Conservation (phyloP, 2,888 invertebrate species). For the Drosophila fungiperda region DNA sequence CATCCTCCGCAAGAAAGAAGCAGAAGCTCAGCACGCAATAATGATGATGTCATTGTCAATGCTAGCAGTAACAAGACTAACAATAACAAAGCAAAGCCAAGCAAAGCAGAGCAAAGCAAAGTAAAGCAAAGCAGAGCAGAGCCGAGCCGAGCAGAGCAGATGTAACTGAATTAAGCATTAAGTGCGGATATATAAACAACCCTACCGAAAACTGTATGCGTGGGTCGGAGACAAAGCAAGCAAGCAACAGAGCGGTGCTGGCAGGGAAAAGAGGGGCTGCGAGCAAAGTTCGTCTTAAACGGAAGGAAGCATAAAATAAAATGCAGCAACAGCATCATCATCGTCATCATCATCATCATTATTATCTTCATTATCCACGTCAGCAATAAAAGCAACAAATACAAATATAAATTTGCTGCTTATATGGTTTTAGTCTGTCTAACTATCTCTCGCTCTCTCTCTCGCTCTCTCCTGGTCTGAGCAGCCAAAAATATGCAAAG, state of each 20-base stretch:
- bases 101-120: not conserved
- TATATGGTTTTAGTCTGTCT: constrained; percentile 13
- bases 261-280: not conserved
- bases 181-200: constrained; percentile 81
- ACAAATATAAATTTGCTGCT: constrained; percentile 24
- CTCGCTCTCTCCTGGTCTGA: not conserved
- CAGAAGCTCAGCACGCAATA: constrained; percentile 73
- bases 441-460: constrained; percentile 2
- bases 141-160: constrained; percentile 56
- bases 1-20: constrained; percentile 35
- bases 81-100: constrained; percentile 33
- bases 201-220: constrained; percentile 70
- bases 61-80: constrained; percentile 54
- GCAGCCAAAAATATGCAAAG: constrained; percentile 67
- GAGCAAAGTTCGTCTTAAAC: constrained; percentile 60
- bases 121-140: not conserved
- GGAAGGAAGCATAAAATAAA: constrained; percentile 82
- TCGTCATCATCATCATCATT: constrained; percentile 34
- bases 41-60: constrained; percentile 85
- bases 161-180: constrained; percentile 82
- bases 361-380: constrained; percentile 19
- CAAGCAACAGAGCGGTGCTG: not conserved
- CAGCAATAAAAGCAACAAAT: constrained; percentile 21
- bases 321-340: constrained; percentile 59
- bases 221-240: constrained; percentile 40